Percentiles rank a stretch among this genome's conserved stretches.
phyloP scores from a whole-genome alignment of 2,113 vertebrate species.

The Galeopterus variegatus region DNA sequence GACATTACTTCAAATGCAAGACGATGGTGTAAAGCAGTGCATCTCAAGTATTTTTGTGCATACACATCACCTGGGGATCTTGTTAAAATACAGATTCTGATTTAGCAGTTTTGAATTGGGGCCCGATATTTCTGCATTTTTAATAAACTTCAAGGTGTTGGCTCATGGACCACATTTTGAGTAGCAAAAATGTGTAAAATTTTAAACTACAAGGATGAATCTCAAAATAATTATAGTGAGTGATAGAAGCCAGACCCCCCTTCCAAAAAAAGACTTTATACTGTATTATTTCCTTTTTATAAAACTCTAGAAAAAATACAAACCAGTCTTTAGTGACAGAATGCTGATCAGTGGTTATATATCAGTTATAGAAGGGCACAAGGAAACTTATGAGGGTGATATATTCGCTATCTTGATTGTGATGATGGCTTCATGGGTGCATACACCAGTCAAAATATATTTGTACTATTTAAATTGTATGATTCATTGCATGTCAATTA shows the following conservation, averaged over 20 bases:
- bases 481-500: background rate
- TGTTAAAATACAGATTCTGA: constrained; percentile 68
- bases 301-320: constrained; percentile 51
- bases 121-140: constrained; percentile 41
- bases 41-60: constrained; percentile 67
- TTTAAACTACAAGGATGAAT: constrained; percentile 29
- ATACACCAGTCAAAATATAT: background rate
- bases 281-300: constrained; percentile 22
- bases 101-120: constrained; percentile 6
- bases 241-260: background rate
- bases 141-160: constrained; percentile 42
- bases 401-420: background rate
- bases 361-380: background rate
- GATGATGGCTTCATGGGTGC: constrained; percentile 42
- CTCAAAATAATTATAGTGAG: constrained; percentile 26
- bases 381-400: background rate
- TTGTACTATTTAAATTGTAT: constrained; percentile 53
- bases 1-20: constrained; percentile 68
- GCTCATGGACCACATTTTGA: constrained; percentile 38
- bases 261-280: background rate
- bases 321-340: background rate
- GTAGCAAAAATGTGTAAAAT: constrained; percentile 61
- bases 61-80: constrained; percentile 51
- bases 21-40: constrained; percentile 34
- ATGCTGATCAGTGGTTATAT: background rate